Evolutionary conservation across 2,888 invertebrate species (phyloP).

Genomic region (Watsonalla cultraria): DNA sequence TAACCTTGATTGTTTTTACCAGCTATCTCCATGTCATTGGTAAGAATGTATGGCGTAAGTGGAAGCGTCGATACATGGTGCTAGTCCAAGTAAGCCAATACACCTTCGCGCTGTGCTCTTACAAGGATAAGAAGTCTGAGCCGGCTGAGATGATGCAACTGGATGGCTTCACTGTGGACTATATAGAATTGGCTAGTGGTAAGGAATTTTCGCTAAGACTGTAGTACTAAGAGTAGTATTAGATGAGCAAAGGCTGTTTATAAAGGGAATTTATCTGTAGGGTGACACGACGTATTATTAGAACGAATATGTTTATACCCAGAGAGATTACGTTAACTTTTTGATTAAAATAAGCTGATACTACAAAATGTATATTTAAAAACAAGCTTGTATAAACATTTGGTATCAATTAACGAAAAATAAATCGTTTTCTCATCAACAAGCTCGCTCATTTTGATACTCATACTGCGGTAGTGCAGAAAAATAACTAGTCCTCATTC

Average conservation of each 20-base stretch:
- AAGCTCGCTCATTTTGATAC: too few relatives aligned
- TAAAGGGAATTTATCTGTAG: too few relatives aligned
- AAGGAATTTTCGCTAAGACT: conserved; percentile 34
- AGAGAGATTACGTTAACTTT: too few relatives aligned
- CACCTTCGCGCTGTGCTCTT: conserved; percentile 99
- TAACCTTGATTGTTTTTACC: background rate
- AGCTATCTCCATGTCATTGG: conserved; percentile 95
- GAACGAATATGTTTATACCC: too few relatives aligned
- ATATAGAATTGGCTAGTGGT: conserved; percentile 97
- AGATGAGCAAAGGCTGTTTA: background rate
- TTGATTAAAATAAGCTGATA: too few relatives aligned
- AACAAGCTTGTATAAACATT: too few relatives aligned
- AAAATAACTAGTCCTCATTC: too few relatives aligned
- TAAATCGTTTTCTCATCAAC: too few relatives aligned
- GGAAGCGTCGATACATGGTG: conserved; percentile 99
- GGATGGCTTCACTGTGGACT: conserved; percentile 99
- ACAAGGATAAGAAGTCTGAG: conserved; percentile 99
- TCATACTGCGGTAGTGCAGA: too few relatives aligned
- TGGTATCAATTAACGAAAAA: too few relatives aligned
- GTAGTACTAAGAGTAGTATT: background rate
- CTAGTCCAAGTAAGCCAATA: conserved; percentile 99
- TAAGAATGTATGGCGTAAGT: conserved; percentile 98
- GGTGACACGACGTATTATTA: too few relatives aligned
- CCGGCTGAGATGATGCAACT: conserved; percentile 99
- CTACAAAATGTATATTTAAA: too few relatives aligned